Base-by-base conservation (phyloP, 2,888 invertebrate genomes). In the Drosophila subquinaria region DNA sequence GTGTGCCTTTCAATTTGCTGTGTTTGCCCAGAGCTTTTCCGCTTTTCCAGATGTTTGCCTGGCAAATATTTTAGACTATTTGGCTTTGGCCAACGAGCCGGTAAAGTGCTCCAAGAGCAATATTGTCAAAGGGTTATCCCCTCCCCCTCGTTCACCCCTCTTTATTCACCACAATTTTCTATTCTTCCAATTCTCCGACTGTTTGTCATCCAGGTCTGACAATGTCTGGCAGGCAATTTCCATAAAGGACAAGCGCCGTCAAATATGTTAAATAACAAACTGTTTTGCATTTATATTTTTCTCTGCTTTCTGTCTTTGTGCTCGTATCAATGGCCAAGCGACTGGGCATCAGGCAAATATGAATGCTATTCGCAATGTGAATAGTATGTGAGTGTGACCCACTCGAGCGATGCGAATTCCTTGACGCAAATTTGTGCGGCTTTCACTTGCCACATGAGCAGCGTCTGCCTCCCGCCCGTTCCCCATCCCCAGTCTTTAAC, bases 261-360 rank as follows among this genome's bases (percentile, higher is more conserved):
- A 88, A 85, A 86, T 89, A 89, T 86, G 90, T 85, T 86, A 89
- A 89, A 86, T 88, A 89, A 86, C 76, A 80, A 86, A 90, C 90
- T 86, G 89, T 88, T 89, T 86, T 85, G 82, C 82, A 86, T 90
- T 85, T 89, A 82, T 85, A 76, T 88, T 83, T 72, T 76, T 72
- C 50, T 23, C 57, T 61, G 36, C 15, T 61, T 66, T 52, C 35
- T 33, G 69, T 43, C 64, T 52, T 73, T 67, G 68, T 66, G 42
- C 69, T 66, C 60, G 68, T 76, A 81, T 84, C 70, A 76, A 81
- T 81, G 76, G 68, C 71, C 71, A 62, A 79, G 75, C 73, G 60
- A n/a, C 43, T 60, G 69, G 69, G 84, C 78, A 81, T 83, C 81
- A 81, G 81, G 81, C 77, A 76, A 81, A 82, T 82, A 69, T 56